phyloP scores from a whole-genome alignment of 1,140 invertebrate genomes.

The Globodera ellingtonae region DNA sequence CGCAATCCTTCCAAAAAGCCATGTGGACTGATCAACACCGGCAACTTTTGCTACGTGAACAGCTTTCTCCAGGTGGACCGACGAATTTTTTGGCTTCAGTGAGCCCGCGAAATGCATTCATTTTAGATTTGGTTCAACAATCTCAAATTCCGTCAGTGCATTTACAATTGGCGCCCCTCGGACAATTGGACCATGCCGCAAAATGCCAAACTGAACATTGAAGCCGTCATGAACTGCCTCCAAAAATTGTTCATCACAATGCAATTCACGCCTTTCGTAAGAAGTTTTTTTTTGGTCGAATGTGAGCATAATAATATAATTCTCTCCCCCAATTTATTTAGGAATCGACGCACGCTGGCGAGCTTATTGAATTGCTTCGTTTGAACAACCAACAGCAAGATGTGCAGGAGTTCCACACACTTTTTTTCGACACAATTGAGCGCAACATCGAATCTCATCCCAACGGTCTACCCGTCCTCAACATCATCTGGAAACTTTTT shows the following conservation, averaged over 20 bases:
- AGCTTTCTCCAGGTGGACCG: conserved; percentile 58
- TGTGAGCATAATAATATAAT: too few species aligned
- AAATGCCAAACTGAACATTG: conserved; percentile 54
- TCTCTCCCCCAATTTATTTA: conserved; percentile 25
- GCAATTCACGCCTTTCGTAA: conserved; percentile 60
- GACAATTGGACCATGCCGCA: conserved; percentile 39
- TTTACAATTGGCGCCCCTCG: conserved; percentile 56
- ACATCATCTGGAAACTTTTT: conserved; percentile 28
- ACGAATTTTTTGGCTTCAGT: too few species aligned
- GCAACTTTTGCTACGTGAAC: conserved; percentile 64
- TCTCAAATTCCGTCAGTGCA: conserved; percentile 56
- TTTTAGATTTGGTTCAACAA: conserved; percentile 63
- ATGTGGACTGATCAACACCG: conserved; percentile 55
- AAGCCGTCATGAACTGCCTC: conserved; percentile 52
- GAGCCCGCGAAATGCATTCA: not conserved
- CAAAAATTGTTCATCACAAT: conserved; percentile 58
- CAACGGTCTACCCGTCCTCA: conserved; percentile 44
- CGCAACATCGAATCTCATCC: conserved; percentile 50
- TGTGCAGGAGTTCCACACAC: conserved; percentile 59
- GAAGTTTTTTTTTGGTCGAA: not conserved
- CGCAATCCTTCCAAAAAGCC: conserved; percentile 50
- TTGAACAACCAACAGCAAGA: conserved; percentile 62
- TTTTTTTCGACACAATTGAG: conserved; percentile 57
- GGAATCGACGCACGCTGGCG: conserved; percentile 46
- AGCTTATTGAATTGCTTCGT: conserved; percentile 47